phyloP scores from a whole-genome alignment of 2,888 invertebrate species.

The Athalia cordata region DNA sequence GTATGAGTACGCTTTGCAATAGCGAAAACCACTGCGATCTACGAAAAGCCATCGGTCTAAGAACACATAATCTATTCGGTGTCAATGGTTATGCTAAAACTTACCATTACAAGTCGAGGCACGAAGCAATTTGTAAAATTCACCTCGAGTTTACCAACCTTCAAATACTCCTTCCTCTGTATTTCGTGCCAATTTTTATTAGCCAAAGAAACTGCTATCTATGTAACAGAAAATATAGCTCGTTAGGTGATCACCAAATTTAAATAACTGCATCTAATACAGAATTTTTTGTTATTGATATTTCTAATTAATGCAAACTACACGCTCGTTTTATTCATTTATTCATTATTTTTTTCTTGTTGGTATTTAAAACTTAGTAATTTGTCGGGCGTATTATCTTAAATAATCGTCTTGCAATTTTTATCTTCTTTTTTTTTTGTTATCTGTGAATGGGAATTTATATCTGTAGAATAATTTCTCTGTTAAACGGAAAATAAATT shows the following conservation, averaged over 20 bases:
- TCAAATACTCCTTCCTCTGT: background rate
- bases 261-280: background rate
- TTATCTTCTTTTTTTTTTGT: background rate
- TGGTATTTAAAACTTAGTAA: conserved; percentile 1
- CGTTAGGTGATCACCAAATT: background rate
- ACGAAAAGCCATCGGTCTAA: background rate
- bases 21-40: background rate
- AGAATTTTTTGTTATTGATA: too few relatives aligned
- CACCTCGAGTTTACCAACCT: background rate
- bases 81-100: conserved; percentile 13
- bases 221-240: background rate
- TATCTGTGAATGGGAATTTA: background rate
- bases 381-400: background rate
- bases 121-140: background rate
- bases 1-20: background rate
- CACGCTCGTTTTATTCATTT: background rate
- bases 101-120: conserved; percentile 6
- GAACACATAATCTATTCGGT: background rate
- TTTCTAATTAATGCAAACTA: background rate
- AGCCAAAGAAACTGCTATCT: background rate
- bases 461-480: background rate
- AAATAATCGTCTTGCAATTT: background rate
- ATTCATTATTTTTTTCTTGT: background rate
- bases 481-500: background rate
- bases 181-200: background rate